These are phyloP conservation scores for Anagyrus pseudococci DNA, from an alignment of 2,888 invertebrate genomes.

Conservation along the genomic window DNA sequence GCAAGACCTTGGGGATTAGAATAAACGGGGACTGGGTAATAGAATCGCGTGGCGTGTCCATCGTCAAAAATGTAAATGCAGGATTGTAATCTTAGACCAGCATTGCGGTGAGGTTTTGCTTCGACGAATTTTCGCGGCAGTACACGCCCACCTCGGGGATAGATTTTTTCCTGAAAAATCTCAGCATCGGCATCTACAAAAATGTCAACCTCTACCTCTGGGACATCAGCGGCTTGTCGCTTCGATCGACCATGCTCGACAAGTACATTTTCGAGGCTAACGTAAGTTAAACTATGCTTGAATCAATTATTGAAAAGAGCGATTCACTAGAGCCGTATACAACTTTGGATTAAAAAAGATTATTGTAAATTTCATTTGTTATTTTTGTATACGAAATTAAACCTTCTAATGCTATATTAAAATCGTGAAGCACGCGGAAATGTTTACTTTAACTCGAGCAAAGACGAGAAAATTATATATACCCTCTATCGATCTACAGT, in stretches of 20 bases:
- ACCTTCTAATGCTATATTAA: no score
- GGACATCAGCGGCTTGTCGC: slow-evolving; percentile 83
- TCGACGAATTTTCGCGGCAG: slow-evolving; percentile 70
- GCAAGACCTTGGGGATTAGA: not conserved
- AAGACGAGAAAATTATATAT: no score
- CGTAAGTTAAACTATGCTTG: no score
- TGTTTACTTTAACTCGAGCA: no score
- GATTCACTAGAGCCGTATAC: no score
- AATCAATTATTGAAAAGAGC: no score
- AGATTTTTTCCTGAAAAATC: slow-evolving; percentile 75
- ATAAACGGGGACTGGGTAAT: no score
- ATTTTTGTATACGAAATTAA: no score
- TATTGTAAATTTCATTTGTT: no score
- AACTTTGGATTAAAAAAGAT: no score
- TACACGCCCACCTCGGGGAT: slow-evolving; percentile 74
- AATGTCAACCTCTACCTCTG: slow-evolving; percentile 79
- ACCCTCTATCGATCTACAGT: no score
- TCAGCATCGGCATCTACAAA: slow-evolving; percentile 65
- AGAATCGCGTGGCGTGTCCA: not conserved
- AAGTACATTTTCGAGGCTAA: slow-evolving; percentile 76
- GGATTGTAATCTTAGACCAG: slow-evolving; percentile 65
- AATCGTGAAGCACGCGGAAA: no score
- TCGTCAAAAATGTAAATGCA: slow-evolving; percentile 5
- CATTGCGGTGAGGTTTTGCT: slow-evolving; percentile 70
- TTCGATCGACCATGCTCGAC: slow-evolving; percentile 79